phyloP scores from a whole-genome alignment of 2,113 vertebrate genomes.

The Daphoenositta chrysoptera region DNA sequence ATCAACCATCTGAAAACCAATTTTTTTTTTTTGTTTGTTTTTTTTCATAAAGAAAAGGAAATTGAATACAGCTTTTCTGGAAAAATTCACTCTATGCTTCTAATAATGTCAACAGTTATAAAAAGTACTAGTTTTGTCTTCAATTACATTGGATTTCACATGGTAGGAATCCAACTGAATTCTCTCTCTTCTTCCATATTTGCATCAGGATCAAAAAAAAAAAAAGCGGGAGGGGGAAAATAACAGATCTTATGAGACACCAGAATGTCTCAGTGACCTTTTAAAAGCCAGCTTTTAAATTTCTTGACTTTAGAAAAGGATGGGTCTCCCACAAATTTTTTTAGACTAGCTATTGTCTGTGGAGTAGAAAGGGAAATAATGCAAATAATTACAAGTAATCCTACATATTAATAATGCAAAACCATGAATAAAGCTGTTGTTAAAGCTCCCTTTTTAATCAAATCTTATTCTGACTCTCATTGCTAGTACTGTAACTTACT shows the following conservation, averaged over 20 bases:
- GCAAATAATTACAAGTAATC: not conserved
- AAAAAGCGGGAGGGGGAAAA: not conserved
- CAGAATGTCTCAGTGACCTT: not conserved
- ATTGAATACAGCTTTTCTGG: not conserved
- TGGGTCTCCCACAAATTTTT: not conserved
- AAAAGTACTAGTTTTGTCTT: not conserved
- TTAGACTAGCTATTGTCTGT: not conserved
- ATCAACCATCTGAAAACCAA: not conserved
- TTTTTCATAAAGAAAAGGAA: not conserved
- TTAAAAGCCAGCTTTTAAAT: not conserved
- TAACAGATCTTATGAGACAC: not conserved
- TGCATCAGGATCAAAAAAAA: not conserved
- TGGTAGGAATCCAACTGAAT: not conserved
- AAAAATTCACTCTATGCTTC: not conserved
- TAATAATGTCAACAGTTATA: not conserved
- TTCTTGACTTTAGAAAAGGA: not conserved
- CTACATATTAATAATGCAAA: not conserved
- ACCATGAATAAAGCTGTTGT: not conserved
- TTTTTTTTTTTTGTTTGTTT: not conserved
- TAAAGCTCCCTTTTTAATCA: not conserved
- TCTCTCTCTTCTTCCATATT: not conserved
- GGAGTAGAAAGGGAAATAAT: not conserved
- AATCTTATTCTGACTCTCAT: not conserved
- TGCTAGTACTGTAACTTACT: slow-evolving; percentile 11
- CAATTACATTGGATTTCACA: not conserved